Percentiles rank a stretch among this genome's conserved stretches.
Evolutionary conservation across 2,888 invertebrate species (phyloP).

Genomic region (Cordilura impudica): DNA sequence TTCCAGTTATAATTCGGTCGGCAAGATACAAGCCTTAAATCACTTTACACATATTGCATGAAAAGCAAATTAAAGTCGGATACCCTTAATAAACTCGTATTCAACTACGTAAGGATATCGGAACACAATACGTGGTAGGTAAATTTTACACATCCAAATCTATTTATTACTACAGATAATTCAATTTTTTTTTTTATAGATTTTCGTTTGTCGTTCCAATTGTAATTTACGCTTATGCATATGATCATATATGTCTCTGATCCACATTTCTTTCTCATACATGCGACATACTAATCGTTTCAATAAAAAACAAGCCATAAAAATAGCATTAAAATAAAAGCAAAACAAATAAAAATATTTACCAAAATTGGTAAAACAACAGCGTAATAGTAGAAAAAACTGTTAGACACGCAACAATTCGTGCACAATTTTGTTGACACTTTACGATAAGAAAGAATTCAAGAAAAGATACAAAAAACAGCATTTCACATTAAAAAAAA

Average conservation of each 20-base stretch:
- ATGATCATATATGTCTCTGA: too few relatives aligned
- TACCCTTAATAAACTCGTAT: too few relatives aligned
- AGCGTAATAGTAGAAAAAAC: conserved; percentile 13
- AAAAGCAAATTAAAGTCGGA: too few relatives aligned
- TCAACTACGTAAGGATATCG: too few relatives aligned
- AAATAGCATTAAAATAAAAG: conserved; percentile 23
- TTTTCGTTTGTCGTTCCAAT: background rate
- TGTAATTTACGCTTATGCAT: too few relatives aligned
- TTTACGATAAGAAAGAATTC: conserved; percentile 31
- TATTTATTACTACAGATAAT: too few relatives aligned
- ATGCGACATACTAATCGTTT: conserved; percentile 18
- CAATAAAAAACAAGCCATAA: conserved; percentile 18
- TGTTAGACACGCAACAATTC: conserved; percentile 39
- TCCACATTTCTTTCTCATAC: conserved; percentile 27
- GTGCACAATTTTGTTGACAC: conserved; percentile 50
- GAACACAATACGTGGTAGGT: too few relatives aligned
- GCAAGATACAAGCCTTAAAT: too few relatives aligned
- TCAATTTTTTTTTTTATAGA: too few relatives aligned
- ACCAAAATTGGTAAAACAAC: conserved; percentile 41
- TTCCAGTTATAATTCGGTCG: too few relatives aligned
- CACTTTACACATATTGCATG: too few relatives aligned
- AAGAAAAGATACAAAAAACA: background rate
- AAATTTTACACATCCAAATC: too few relatives aligned
- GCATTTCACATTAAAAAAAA: conserved; percentile 2
- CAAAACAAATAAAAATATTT: background rate